phyloP scores from a whole-genome alignment of 2,113 vertebrate species.

The Prionailurus viverrinus region DNA sequence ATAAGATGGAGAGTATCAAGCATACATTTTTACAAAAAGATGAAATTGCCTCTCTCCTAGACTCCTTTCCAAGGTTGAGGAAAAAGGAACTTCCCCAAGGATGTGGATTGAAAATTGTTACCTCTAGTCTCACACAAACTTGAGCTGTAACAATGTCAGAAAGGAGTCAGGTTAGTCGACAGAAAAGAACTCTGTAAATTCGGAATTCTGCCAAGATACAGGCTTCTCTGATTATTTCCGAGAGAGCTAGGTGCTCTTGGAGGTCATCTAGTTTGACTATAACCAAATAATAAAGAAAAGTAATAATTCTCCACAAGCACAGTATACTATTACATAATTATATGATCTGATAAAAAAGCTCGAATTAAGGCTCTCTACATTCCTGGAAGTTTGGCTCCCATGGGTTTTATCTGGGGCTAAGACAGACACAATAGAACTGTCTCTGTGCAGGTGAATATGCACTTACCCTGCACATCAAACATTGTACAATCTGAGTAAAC shows the following conservation, averaged over 20 bases:
- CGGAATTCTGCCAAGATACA: not conserved
- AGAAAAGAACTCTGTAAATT: constrained; percentile 42
- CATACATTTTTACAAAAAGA: not conserved
- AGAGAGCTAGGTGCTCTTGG: not conserved
- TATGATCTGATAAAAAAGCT: constrained; percentile 51
- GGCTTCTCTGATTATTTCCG: not conserved
- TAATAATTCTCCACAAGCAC: not conserved
- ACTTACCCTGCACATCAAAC: constrained; percentile 23
- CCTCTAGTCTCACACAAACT: not conserved
- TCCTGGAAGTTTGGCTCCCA: constrained; percentile 12
- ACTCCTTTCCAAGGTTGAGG: not conserved
- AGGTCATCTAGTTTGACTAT: not conserved
- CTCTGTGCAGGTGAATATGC: not conserved
- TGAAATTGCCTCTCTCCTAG: not conserved
- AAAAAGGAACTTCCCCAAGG: not conserved
- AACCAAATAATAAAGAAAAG: constrained; percentile 26
- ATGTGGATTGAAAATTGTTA: not conserved
- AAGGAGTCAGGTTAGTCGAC: not conserved
- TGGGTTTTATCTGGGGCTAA: not conserved
- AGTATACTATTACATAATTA: constrained; percentile 20
- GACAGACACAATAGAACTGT: not conserved
- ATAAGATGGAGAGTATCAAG: not conserved
- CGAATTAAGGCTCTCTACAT: constrained; percentile 24
- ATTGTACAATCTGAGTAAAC: constrained; percentile 50
- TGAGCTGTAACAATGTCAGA: not conserved